These are phyloP conservation scores for Sparus aurata DNA, from an alignment of 2,797 vertebrate species.

Conservation along the genomic window DNA sequence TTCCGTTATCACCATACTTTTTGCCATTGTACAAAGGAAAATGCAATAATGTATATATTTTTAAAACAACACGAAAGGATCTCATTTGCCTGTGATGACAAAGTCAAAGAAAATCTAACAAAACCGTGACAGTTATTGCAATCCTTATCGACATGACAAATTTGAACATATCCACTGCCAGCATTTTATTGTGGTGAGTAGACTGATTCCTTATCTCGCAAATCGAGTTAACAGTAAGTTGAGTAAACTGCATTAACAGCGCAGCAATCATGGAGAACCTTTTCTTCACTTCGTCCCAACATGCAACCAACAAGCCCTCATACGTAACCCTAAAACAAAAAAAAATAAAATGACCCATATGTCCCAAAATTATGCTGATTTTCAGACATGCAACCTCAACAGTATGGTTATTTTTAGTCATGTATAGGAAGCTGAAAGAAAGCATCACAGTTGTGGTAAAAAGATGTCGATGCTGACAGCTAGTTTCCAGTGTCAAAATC, in stretches of 20 bases:
- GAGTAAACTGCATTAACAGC: background rate
- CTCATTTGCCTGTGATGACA: background rate
- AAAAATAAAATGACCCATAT: background rate
- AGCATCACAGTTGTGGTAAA: background rate
- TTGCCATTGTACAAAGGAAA: background rate
- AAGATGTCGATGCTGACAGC: background rate
- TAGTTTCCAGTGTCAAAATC: background rate
- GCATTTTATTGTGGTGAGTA: too few relatives aligned
- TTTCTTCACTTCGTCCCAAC: background rate
- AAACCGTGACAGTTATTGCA: too few relatives aligned
- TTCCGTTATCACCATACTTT: background rate
- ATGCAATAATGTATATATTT: background rate
- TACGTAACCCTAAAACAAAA: background rate
- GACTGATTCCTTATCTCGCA: background rate
- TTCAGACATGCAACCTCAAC: too few relatives aligned
- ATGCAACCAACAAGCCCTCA: background rate
- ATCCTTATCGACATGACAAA: too few relatives aligned
- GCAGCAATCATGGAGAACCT: too few relatives aligned
- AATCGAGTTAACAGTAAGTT: background rate
- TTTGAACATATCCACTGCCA: too few relatives aligned
- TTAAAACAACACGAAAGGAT: background rate
- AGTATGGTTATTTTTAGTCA: background rate
- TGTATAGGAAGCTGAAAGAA: background rate
- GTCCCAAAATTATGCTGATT: background rate
- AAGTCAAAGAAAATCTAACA: background rate